Percentiles rank a stretch among this genome's conserved stretches.
phyloP scores from a whole-genome alignment of 2,113 vertebrate genomes.

The Progne subis region DNA sequence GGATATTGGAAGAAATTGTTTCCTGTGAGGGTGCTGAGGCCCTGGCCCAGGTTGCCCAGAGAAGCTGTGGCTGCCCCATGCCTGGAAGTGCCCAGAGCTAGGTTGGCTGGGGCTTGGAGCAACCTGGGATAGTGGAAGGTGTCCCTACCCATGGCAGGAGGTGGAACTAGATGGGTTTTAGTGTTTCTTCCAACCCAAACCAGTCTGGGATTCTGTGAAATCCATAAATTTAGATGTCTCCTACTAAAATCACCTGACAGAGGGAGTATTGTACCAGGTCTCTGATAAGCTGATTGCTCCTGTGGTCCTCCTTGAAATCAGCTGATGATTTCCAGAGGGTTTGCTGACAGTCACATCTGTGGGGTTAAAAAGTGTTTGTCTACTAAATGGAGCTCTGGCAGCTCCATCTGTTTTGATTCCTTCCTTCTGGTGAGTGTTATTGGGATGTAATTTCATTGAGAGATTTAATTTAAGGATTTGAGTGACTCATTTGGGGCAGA shows the following conservation, averaged over 20 bases:
- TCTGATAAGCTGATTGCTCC: not conserved
- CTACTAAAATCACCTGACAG: not conserved
- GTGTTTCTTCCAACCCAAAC: not conserved
- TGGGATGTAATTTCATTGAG: not conserved
- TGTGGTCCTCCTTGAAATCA: not conserved
- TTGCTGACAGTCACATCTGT: not conserved
- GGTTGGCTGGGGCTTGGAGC: fast-evolving
- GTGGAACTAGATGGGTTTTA: not conserved
- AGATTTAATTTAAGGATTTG: not conserved
- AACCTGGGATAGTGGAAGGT: not conserved
- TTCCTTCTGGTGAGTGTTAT: not conserved
- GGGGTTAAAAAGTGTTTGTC: not conserved
- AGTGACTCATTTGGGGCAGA: not conserved
- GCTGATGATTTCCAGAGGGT: not conserved
- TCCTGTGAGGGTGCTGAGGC: not conserved
- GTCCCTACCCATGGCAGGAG: not conserved
- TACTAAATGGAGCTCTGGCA: not conserved
- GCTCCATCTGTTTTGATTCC: not conserved
- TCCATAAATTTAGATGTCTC: not conserved
- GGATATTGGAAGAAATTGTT: not conserved
- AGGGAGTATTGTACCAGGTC: not conserved
- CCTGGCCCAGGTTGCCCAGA: not conserved
- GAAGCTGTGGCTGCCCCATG: not conserved
- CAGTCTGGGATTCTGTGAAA: not conserved
- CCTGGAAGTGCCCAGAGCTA: not conserved